Conservation (phyloP, 2,797 vertebrate genomes). For the Siniperca undulata region DNA sequence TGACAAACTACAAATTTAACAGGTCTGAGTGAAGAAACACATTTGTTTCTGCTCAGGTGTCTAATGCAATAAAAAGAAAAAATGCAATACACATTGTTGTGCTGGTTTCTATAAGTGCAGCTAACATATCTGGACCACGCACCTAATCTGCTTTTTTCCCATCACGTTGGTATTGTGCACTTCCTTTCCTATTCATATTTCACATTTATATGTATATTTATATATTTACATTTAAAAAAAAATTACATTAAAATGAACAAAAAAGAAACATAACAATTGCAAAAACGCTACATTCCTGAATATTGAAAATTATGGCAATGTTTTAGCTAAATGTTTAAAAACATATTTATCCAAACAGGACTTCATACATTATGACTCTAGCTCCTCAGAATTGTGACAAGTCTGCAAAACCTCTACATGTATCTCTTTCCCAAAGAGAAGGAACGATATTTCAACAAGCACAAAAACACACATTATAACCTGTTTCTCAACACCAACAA, state of each 20-base stretch:
- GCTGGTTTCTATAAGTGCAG: neutral
- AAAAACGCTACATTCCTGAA: neutral
- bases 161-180: neutral
- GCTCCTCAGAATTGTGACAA: neutral
- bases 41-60: neutral
- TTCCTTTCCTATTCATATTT: neutral
- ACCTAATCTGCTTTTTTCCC: too few species aligned
- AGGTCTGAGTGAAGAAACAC: neutral
- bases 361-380: neutral
- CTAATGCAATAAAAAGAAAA: neutral
- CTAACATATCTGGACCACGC: neutral
- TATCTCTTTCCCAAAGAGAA: neutral
- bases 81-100: neutral
- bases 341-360: neutral
- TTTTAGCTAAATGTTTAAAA: neutral
- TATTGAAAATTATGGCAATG: neutral
- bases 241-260: neutral
- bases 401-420: neutral
- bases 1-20: neutral
- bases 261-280: neutral
- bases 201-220: neutral
- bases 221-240: neutral
- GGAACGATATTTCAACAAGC: neutral
- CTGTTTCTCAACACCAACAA: neutral
- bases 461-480: neutral